A percentile compares a stretch with the other conserved stretches of the same genome.
Evolutionary conservation across 2,888 invertebrate genomes (phyloP).

Genomic region (Acheta domesticus): DNA sequence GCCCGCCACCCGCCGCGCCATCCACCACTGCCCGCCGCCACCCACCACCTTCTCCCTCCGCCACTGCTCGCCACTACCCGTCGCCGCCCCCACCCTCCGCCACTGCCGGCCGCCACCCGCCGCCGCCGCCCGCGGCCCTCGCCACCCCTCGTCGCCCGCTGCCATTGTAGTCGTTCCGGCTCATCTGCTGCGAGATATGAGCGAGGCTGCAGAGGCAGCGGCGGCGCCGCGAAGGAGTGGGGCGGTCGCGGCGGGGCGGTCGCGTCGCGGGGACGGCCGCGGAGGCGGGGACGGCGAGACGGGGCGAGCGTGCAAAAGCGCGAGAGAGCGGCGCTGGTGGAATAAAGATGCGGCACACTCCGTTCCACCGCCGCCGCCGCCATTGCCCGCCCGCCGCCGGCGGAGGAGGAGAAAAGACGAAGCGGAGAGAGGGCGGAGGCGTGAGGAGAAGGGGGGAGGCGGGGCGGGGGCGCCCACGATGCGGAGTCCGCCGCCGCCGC

Average conservation of each 20-base stretch:
- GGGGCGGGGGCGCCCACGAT: too few relatives aligned
- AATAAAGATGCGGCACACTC: neutral
- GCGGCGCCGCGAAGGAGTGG: neutral
- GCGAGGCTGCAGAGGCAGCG: neutral
- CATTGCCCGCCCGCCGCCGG: neutral
- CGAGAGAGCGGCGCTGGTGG: neutral
- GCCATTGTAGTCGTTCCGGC: slow-evolving; percentile 18
- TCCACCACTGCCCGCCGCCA: too few relatives aligned
- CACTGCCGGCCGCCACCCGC: too few relatives aligned
- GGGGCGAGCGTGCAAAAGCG: neutral
- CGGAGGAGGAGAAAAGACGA: neutral
- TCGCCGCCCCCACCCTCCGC: neutral
- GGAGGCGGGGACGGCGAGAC: neutral
- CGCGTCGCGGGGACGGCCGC: neutral
- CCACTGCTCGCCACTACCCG: neutral
- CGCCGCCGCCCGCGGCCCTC: too few relatives aligned
- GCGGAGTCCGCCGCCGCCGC: neutral
- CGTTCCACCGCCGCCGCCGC: too few relatives aligned
- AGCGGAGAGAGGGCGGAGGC: neutral
- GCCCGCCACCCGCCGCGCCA: too few relatives aligned
- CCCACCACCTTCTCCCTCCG: too few relatives aligned
- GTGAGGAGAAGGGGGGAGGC: too few relatives aligned
- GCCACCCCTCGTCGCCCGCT: neutral
- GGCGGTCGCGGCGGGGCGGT: neutral
- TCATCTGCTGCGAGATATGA: slow-evolving; percentile 18